phyloP scores from a whole-genome alignment of 2,888 invertebrate species.

The Dastarcus helophoroides region DNA sequence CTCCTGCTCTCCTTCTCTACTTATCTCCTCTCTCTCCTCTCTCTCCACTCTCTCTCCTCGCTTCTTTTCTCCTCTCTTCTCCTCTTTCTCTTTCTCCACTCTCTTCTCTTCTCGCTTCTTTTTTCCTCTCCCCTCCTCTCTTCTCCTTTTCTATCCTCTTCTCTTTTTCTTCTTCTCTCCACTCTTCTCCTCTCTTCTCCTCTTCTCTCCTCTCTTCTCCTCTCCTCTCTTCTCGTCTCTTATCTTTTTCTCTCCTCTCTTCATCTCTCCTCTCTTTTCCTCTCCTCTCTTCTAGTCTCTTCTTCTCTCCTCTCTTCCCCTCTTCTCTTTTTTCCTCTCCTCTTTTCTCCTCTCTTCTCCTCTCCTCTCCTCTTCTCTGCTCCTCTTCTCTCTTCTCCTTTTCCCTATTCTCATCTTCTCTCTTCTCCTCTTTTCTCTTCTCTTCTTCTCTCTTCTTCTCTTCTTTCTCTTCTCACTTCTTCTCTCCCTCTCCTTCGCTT shows the following conservation, averaged over 20 bases:
- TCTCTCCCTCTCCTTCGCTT: neutral
- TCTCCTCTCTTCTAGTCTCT: no score
- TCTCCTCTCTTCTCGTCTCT: no score
- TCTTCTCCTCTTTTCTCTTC: neutral
- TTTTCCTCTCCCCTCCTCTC: neutral
- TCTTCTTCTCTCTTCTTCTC: neutral
- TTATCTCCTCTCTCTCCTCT: no score
- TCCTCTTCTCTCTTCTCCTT: no score
- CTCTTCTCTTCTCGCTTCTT: no score
- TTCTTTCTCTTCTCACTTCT: neutral
- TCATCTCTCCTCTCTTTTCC: no score
- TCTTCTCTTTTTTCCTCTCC: neutral
- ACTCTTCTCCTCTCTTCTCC: constrained; percentile 24
- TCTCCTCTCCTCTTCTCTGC: no score
- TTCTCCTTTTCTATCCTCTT: neutral
- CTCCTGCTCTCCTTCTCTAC: constrained; percentile 1
- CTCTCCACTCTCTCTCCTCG: no score
- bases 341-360: neutral
- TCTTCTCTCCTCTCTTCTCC: neutral
- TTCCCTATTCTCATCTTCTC: no score
- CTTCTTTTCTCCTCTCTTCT: no score
- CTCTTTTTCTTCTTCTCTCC: neutral
- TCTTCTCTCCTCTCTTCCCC: neutral
- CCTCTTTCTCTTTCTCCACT: no score
- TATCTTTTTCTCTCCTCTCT: no score